These are phyloP conservation scores for Proisotoma minuta DNA, from an alignment of 2,888 invertebrate species.

Conservation along the genomic window DNA sequence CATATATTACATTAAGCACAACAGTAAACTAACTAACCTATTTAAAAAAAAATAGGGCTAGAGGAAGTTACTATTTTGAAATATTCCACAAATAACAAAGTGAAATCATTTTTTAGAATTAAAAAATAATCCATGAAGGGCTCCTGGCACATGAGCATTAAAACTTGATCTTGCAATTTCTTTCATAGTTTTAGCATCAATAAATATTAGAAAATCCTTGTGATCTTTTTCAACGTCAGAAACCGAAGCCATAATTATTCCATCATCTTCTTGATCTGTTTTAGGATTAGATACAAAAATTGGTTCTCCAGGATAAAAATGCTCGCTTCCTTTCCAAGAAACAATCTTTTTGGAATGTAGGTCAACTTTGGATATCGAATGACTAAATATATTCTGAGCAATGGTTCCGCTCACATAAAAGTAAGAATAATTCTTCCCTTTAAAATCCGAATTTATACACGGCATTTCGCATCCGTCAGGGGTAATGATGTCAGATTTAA, in stretches of 20 bases:
- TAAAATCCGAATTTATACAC: slow-evolving; percentile 52
- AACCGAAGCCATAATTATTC: slow-evolving; percentile 49
- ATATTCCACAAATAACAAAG: slow-evolving; percentile 21
- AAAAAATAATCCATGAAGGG: slow-evolving; percentile 49
- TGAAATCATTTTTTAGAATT: not conserved
- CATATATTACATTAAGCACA: not conserved
- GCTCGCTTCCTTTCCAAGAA: slow-evolving; percentile 33
- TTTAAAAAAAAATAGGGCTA: slow-evolving; percentile 24
- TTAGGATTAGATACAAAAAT: slow-evolving; percentile 53
- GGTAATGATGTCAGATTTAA: slow-evolving; percentile 48
- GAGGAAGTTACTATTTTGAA: slow-evolving; percentile 36
- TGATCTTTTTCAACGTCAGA: slow-evolving; percentile 47
- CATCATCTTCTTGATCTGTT: slow-evolving; percentile 53
- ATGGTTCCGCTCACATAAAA: slow-evolving; percentile 53
- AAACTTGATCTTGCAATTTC: slow-evolving; percentile 51
- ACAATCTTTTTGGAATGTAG: slow-evolving; percentile 17
- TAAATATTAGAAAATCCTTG: slow-evolving; percentile 49
- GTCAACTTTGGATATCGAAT: slow-evolving; percentile 48
- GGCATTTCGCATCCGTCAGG: slow-evolving; percentile 54
- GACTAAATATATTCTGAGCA: slow-evolving; percentile 48
- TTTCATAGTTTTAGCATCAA: slow-evolving; percentile 51
- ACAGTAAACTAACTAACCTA: not conserved
- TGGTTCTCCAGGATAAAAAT: slow-evolving; percentile 52
- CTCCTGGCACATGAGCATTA: slow-evolving; percentile 46
- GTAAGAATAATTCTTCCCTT: slow-evolving; percentile 52